Base-by-base conservation (phyloP, 2,888 invertebrate species). In the Galerucella pusilla region DNA sequence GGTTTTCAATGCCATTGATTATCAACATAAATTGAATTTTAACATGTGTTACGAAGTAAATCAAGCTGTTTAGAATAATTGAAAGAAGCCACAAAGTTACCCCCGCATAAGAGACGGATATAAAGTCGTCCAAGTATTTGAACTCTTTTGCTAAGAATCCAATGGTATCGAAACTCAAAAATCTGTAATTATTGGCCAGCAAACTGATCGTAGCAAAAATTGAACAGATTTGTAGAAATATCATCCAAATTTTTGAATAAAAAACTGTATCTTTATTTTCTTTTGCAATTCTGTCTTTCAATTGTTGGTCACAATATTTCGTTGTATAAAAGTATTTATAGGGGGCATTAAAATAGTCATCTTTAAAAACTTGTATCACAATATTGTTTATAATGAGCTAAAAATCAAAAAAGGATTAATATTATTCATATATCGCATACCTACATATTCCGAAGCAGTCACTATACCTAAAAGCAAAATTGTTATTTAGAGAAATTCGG, bases 1-100 rank as follows among this genome's bases (percentile, higher is more conserved):
- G 16, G n/a, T 57, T 16, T 57, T 20, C 16, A 16, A 57, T 9
- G n/a, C 16, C 3, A 6, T 57, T 16, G 16, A 16, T 57, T n/a
- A 57, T 16, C 54, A 57, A 7, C n/a, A 57, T 16, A 57, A 57
- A 57, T 57, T 57, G 54, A 16, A 57, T 57, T 16, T 57, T 57
- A 57, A 57, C 9, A 4, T 57, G 54, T 6, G 20, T 6, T 16
- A 57, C 7, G 1, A n/a, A 57, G n/a, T 57, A 57, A 16, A 7
- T 57, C 54, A 20, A 57, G 16, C 9, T 57, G 54, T 9, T 57
- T 57, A 20, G 1, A 6, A 57, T 57, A 9, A 57, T 10, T 10
- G 54, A n/a, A 20, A 7, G n/a, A 5, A 16, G n/a, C 54, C 54
- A 57, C 16, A 20, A 16, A 6, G 54, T 20, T 16, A 1, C n/a